phyloP scores from a whole-genome alignment of 2,888 invertebrate genomes.

The Piscicola geometra region DNA sequence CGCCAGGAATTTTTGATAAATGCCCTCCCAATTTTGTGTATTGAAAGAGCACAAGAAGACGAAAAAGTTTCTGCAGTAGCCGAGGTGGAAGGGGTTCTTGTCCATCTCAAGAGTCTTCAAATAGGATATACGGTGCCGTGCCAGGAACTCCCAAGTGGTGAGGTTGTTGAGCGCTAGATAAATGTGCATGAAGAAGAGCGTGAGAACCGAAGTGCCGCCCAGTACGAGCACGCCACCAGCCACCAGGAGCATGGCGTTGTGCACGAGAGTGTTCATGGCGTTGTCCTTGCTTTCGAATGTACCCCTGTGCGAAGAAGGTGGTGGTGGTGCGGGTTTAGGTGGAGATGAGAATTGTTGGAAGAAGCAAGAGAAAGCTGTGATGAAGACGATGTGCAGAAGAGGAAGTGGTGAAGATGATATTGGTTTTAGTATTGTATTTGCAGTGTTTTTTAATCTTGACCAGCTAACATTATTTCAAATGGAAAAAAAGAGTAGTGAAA shows the following conservation, averaged over 20 bases:
- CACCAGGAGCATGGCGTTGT: conserved; percentile 49
- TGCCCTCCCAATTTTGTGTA: conserved; percentile 38
- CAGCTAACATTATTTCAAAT: too few species aligned
- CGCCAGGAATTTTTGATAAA: conserved; percentile 38
- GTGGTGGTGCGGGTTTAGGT: not conserved
- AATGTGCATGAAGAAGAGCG: conserved; percentile 51
- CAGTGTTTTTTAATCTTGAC: too few species aligned
- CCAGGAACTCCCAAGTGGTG: conserved; percentile 55
- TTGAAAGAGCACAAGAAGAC: conserved; percentile 38
- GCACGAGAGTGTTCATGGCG: conserved; percentile 47
- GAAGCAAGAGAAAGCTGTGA: not conserved
- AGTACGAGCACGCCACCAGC: conserved; percentile 49
- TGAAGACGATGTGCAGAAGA: not conserved
- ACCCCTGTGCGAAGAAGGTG: not conserved
- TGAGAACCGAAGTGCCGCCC: conserved; percentile 48
- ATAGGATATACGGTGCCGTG: conserved; percentile 54
- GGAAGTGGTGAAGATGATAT: too few species aligned
- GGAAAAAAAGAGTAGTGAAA: too few species aligned
- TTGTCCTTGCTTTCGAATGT: not conserved
- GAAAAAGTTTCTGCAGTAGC: conserved; percentile 49
- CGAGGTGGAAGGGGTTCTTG: conserved; percentile 55
- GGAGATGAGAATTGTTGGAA: not conserved
- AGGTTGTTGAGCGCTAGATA: conserved; percentile 52
- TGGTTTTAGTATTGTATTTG: too few species aligned
- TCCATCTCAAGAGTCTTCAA: conserved; percentile 51